Evolutionary conservation across 1,140 invertebrate genomes (phyloP).

Genomic region (Lysiphlebus fabarum): DNA sequence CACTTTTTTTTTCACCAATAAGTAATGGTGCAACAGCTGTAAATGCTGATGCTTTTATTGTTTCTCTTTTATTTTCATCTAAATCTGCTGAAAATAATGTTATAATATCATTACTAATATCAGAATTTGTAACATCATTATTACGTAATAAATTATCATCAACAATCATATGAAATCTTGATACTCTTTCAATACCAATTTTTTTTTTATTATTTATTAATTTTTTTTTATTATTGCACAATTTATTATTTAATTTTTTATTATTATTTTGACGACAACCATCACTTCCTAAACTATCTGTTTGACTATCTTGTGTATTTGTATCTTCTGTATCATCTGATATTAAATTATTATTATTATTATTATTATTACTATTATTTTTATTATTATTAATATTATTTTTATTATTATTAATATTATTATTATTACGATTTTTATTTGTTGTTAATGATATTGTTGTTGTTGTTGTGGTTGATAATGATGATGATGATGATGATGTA

Average conservation of each 20-base stretch:
- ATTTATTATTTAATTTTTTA: slow-evolving; percentile 34
- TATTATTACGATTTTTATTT: slow-evolving; percentile 51
- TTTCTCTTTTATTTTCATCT: slow-evolving; percentile 51
- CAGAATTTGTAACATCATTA: slow-evolving; percentile 45
- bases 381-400: too few species aligned
- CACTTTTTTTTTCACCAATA: slow-evolving; percentile 51
- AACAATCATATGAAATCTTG: slow-evolving; percentile 49
- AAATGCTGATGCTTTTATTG: slow-evolving; percentile 49
- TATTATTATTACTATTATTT: slow-evolving; percentile 5
- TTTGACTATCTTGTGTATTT: slow-evolving; percentile 53
- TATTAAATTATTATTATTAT: slow-evolving; percentile 33
- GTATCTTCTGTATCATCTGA: slow-evolving; percentile 51
- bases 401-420: slow-evolving; percentile 25
- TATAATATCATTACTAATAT: slow-evolving; percentile 50
- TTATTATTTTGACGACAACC: slow-evolving; percentile 38
- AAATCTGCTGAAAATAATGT: slow-evolving; percentile 51
- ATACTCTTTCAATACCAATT: slow-evolving; percentile 40
- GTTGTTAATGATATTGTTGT: slow-evolving; percentile 48
- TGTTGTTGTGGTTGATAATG: background rate
- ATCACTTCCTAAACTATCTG: slow-evolving; percentile 51
- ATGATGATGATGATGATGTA: slow-evolving; percentile 40
- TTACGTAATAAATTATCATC: slow-evolving; percentile 44
- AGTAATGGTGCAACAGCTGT: slow-evolving; percentile 45
- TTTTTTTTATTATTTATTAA: slow-evolving; percentile 34
- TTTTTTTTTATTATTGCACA: slow-evolving; percentile 20